Percentiles rank a stretch among this genome's conserved stretches.
phyloP scores from a whole-genome alignment of 1,140 invertebrate species.

The Tyrophagus putrescentiae region DNA sequence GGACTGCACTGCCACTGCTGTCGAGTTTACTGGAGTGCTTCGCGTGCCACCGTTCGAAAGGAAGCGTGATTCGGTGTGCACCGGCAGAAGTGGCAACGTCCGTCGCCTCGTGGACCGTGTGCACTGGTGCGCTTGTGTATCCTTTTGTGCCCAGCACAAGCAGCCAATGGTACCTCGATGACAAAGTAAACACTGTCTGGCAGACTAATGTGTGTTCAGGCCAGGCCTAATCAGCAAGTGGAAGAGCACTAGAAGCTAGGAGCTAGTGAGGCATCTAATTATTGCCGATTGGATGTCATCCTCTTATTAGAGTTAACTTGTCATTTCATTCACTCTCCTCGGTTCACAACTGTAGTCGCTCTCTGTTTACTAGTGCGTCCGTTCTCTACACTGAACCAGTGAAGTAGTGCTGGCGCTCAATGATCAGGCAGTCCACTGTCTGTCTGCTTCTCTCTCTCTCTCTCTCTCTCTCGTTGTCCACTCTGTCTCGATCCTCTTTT shows the following conservation, averaged over 20 bases:
- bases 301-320: constrained; percentile 12
- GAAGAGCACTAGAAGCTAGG: too few relatives aligned
- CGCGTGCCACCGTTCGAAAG: too few relatives aligned
- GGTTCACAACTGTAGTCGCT: too few relatives aligned
- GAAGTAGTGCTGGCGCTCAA: neutral
- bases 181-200: constrained; percentile 9
- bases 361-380: too few relatives aligned
- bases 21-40: too few relatives aligned
- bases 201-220: neutral
- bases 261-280: constrained; percentile 1
- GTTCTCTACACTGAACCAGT: too few relatives aligned
- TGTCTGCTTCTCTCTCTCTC: neutral
- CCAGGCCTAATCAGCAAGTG: neutral
- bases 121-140: neutral
- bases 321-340: too few relatives aligned
- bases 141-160: neutral
- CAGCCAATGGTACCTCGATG: neutral
- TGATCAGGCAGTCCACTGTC: neutral
- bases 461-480: neutral
- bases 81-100: neutral
- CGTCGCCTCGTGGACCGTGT: neutral
- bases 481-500: neutral
- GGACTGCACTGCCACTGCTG: too few relatives aligned
- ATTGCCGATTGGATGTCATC: constrained; percentile 10
- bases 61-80: neutral